These are phyloP conservation scores for Parnassius mnemosyne DNA, from an alignment of 2,888 invertebrate genomes.

Conservation along the genomic window DNA sequence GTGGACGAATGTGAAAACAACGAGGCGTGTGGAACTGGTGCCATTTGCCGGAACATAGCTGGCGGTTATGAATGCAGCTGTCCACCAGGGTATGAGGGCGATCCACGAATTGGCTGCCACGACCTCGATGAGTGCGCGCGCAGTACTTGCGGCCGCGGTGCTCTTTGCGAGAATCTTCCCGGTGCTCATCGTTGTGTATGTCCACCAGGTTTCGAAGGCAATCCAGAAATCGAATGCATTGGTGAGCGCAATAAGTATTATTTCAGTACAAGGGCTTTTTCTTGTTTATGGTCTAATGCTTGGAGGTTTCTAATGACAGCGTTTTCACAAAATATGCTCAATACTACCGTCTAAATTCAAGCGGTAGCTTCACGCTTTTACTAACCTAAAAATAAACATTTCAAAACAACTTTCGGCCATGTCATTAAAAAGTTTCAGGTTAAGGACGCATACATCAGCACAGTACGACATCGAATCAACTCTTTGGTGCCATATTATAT, in stretches of 20 bases:
- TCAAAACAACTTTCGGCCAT: constrained; percentile 42
- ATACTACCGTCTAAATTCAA: constrained; percentile 72
- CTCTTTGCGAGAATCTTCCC: constrained; percentile 88
- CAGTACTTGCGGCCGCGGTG: constrained; percentile 88
- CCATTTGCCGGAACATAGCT: constrained; percentile 88
- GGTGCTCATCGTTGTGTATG: constrained; percentile 91
- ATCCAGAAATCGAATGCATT: constrained; percentile 87
- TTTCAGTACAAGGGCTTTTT: constrained; percentile 27
- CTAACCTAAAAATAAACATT: constrained; percentile 53
- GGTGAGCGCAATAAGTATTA: constrained; percentile 75
- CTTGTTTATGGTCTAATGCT: constrained; percentile 68
- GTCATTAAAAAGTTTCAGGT: constrained; percentile 47
- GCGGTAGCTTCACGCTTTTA: constrained; percentile 75
- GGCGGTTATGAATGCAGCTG: constrained; percentile 93
- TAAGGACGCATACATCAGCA: constrained; percentile 12
- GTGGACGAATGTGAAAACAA: constrained; percentile 89
- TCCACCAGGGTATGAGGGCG: constrained; percentile 89
- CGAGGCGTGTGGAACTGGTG: constrained; percentile 88
- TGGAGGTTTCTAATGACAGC: constrained; percentile 53
- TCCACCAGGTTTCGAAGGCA: constrained; percentile 90
- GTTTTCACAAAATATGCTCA: constrained; percentile 50
- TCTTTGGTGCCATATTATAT: constrained; percentile 41
- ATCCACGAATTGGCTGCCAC: constrained; percentile 86
- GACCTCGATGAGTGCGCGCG: constrained; percentile 89
- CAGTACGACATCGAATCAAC: constrained; percentile 7